These are phyloP conservation scores for zebrafish (Danio rerio) DNA, from an alignment of 2,113 vertebrate species.

Conservation along the genomic window DNA sequence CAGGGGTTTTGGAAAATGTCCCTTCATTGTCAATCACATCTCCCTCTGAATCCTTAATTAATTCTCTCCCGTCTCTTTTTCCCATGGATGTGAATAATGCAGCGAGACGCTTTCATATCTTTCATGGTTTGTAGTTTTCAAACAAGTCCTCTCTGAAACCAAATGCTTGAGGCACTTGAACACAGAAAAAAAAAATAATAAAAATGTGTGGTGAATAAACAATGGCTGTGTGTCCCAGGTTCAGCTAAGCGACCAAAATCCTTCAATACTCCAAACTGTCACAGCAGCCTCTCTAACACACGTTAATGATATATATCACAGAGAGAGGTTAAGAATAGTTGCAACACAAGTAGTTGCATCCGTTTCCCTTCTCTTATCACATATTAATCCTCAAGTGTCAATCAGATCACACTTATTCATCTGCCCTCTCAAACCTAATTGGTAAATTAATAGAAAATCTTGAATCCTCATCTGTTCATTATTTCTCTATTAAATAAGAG, in stretches of 20 bases:
- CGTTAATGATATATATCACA: not conserved
- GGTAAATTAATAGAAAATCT: not conserved
- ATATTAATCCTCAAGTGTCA: no score
- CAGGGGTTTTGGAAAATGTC: not conserved
- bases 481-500: not conserved
- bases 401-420: not conserved
- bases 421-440: not conserved
- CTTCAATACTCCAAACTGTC: conserved; percentile 22
- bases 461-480: not conserved
- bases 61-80: conserved; percentile 55
- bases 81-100: conserved; percentile 5
- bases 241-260: not conserved
- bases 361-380: no score
- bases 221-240: not conserved
- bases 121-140: conserved; percentile 16
- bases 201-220: conserved; percentile 6
- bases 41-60: conserved; percentile 65
- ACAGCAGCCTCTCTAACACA: not conserved
- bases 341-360: no score
- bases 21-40: conserved; percentile 54
- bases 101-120: not conserved
- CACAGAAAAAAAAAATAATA: not conserved
- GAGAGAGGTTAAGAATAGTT: no score
- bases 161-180: not conserved
- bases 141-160: conserved; percentile 22